These are phyloP conservation scores for Prinia subflava DNA, from an alignment of 2,113 vertebrate species.

Conservation along the genomic window DNA sequence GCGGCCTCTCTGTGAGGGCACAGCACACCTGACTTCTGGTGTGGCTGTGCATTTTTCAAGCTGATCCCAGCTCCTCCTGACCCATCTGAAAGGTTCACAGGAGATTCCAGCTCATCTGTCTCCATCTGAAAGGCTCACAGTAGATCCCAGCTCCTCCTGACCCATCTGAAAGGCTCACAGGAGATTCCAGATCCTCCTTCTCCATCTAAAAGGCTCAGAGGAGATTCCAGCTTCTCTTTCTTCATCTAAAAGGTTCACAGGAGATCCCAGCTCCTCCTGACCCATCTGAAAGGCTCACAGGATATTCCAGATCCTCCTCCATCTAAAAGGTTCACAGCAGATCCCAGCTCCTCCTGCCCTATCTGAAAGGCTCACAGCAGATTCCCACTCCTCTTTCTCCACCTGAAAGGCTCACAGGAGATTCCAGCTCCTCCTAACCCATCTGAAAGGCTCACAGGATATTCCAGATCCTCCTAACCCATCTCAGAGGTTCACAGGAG, in stretches of 20 bases:
- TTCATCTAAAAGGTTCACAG: neutral
- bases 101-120: neutral
- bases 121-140: neutral
- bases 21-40: neutral
- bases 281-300: accelerated
- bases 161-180: accelerated
- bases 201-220: too few species aligned
- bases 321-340: neutral
- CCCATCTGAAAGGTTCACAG: neutral
- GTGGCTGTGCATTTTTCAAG: neutral
- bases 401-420: neutral
- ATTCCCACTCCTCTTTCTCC: too few species aligned
- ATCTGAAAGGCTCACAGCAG: neutral
- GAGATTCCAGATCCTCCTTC: neutral
- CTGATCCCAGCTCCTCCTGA: neutral
- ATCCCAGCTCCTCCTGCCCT: neutral
- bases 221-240: neutral
- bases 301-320: accelerated
- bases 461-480: neutral
- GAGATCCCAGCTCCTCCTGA: neutral
- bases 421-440: neutral
- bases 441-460: neutral
- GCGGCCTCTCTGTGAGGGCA: neutral
- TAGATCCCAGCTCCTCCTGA: neutral
- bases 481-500: accelerated